Evolutionary conservation across 2,888 invertebrate genomes (phyloP), one percentile per base, ranked within the genome.

Genomic region (Melanostoma mellinum): DNA sequence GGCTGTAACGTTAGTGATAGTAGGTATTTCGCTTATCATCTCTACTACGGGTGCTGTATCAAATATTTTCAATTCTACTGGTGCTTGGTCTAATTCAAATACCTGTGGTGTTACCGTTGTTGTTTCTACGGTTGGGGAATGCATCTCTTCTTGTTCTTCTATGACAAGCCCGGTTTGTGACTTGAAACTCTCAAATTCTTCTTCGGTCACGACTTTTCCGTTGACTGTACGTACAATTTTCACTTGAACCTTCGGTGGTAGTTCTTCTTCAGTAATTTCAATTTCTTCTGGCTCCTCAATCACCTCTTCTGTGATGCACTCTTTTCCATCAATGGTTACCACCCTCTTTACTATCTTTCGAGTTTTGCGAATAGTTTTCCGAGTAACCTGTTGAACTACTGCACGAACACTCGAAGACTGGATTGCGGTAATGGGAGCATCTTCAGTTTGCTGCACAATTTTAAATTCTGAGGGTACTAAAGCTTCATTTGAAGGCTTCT

Each of bases 291-390:
- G 97, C 89, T 97, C 97, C 88, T 97, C 97, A 52, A 97, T 92
- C 0, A 97, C 91, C 91, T 97, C 97, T 90, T 97, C 97, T 5
- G 95, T 95, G 0, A 96, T 93, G 80, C 95, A 95, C 91, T 97
- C 97, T 90, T 96, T 95, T 0, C 97, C 97, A 89, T 97, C 95
- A 75, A 97, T 94, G 4, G 96, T 94, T 0, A 95, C 95, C 2
- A 96, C 93, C 86, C 94, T 94, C 68, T 95, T 93, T 65, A 97
- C 95, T 20, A 96, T 95, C 85, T 95, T 94, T 56, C 95, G 93
- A 10, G 94, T 94, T 87, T 95, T 96, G 78, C 94, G 93, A 3
- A 96, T 94, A n/a, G 96, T 94, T 88, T 94, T 93, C 85, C 95
- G 93, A 0, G 96, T 96, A 0, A 97, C 95, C 92, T 96, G 96